Evolutionary conservation across 2,888 invertebrate genomes (phyloP).

Genomic region (Thera britannica): DNA sequence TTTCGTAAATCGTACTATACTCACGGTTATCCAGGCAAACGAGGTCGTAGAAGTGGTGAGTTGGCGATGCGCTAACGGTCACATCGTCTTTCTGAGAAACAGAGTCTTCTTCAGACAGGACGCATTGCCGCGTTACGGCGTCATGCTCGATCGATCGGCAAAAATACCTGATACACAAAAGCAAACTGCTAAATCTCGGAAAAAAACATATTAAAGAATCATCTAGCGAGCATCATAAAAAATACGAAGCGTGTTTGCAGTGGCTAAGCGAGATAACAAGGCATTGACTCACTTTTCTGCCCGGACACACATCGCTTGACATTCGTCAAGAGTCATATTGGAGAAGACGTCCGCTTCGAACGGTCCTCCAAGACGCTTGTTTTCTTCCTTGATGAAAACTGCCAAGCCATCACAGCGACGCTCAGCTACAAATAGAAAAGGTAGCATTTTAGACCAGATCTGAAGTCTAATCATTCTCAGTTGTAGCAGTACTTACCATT

Average conservation of each 20-base stretch:
- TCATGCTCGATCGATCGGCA: conserved; percentile 96
- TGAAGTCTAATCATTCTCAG: neutral
- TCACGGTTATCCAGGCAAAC: conserved; percentile 96
- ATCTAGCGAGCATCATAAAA: neutral
- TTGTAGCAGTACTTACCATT: conserved; percentile 86
- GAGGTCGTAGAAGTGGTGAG: conserved; percentile 94
- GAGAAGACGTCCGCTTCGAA: conserved; percentile 95
- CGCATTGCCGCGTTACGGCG: conserved; percentile 93
- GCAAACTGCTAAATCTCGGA: conserved; percentile 8
- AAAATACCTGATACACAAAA: conserved; percentile 85
- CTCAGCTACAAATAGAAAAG: conserved; percentile 85
- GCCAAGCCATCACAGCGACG: conserved; percentile 93
- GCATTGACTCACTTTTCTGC: conserved; percentile 89
- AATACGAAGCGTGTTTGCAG: conserved; percentile 8
- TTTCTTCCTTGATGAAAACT: conserved; percentile 95
- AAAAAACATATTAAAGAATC: too few relatives aligned
- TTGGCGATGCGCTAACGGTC: conserved; percentile 92
- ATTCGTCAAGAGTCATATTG: conserved; percentile 94
- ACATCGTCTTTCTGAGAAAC: conserved; percentile 95
- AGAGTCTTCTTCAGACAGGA: conserved; percentile 96
- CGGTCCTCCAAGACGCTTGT: conserved; percentile 93
- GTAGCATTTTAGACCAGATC: neutral
- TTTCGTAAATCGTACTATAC: conserved; percentile 62
- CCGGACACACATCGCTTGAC: conserved; percentile 93
- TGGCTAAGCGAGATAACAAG: conserved; percentile 6